Evolutionary conservation across 2,888 invertebrate species (phyloP), one percentile per base, ranked within the genome.

Genomic region (Timema cristinae): DNA sequence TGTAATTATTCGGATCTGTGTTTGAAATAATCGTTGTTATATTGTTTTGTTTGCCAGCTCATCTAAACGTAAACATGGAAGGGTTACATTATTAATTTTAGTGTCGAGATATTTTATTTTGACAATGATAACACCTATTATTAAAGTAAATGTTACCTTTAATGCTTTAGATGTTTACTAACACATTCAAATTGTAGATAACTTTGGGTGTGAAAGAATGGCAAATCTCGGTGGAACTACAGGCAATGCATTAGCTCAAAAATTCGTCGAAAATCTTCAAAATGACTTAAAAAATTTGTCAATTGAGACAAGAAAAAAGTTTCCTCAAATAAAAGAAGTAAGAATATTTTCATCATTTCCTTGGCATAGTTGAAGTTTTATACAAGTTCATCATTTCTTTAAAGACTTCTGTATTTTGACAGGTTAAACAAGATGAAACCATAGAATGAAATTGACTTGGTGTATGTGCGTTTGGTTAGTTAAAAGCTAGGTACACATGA

Each of bases 311-410:
- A 97, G 94, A 85, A 97, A 98, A 85, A 98, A 97, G 85, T 94
- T 95, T 86, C 95, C 97, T 73, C 94, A 94, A 84, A 94, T 99
- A 77, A 96, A 95, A 88, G 98, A 99, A 90, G 97, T 97, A 86
- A 81, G 83, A 79, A 69, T 71, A 73, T 63, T 9, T 51, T 69
- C 32, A 13, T 52, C 52, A 32, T 32, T 32, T 1, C 32, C 32
- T 32, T 32, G 32, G 32, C 32, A 32, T 32, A 32, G 32, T 32
- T 32, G 32, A 32, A 32, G 32, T 32, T 32, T 32, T 32, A 32
- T 32, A 32, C 32, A 32, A 32, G 1, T 4, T 32, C 32, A 32
- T 2, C 32, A 32, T 32, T 32, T 32, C 1, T 32, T 73, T 13
- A 61, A 10, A 16, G 9, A 54, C 6, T 63, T 7, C 9, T 54